phyloP scores from a whole-genome alignment of 2,113 vertebrate species.

The Coreoperca whiteheadi region DNA sequence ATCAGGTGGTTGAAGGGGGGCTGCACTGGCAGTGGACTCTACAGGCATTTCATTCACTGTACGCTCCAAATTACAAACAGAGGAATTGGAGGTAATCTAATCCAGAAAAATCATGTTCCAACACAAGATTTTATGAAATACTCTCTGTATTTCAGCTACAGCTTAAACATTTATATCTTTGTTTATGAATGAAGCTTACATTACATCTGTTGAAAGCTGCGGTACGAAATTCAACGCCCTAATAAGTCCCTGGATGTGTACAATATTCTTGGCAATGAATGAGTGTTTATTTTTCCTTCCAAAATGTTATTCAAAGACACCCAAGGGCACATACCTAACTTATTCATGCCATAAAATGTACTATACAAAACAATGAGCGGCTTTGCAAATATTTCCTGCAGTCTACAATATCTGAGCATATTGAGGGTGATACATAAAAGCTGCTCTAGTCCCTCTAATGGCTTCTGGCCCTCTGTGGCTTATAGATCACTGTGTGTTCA shows the following conservation, averaged over 20 bases:
- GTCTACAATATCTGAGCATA: slow-evolving; percentile 58
- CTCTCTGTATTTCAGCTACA: slow-evolving; percentile 17
- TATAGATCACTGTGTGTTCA: slow-evolving; percentile 79
- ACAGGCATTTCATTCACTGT: slow-evolving; percentile 64
- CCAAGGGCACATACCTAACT: slow-evolving; percentile 42
- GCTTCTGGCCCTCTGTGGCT: slow-evolving; percentile 73
- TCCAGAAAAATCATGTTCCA: slow-evolving; percentile 26
- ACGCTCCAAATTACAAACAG: slow-evolving; percentile 44
- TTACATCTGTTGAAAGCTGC: slow-evolving; percentile 38
- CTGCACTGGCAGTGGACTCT: slow-evolving; percentile 37
- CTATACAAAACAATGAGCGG: slow-evolving; percentile 44
- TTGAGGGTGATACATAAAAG: slow-evolving; percentile 70
- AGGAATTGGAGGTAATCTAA: slow-evolving; percentile 53
- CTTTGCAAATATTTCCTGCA: slow-evolving; percentile 58
- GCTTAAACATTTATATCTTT: slow-evolving; percentile 7
- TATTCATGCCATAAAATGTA: slow-evolving; percentile 60
- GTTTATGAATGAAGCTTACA: slow-evolving; percentile 18
- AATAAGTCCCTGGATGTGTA: slow-evolving; percentile 31
- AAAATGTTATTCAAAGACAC: slow-evolving; percentile 40
- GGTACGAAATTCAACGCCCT: slow-evolving; percentile 21
- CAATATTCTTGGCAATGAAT: slow-evolving; percentile 36
- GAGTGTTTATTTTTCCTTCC: slow-evolving; percentile 24
- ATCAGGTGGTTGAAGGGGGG: slow-evolving; percentile 66
- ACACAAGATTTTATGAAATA: slow-evolving; percentile 23
- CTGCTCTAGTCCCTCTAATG: slow-evolving; percentile 72